Evolutionary conservation across 1,140 invertebrate genomes (phyloP).

Genomic region (Diabrotica virgifera): DNA sequence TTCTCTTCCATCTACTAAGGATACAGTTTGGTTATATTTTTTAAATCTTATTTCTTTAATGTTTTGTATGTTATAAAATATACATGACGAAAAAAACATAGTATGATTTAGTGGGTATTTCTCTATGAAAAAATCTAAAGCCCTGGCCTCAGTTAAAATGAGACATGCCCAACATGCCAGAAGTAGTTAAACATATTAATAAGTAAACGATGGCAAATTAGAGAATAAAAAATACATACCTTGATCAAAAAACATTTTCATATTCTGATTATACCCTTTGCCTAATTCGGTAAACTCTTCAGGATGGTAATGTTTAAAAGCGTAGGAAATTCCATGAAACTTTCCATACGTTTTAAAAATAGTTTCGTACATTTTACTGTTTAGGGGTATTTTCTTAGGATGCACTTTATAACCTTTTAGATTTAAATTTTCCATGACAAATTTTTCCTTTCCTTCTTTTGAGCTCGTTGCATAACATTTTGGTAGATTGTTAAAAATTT

Average conservation of each 20-base stretch:
- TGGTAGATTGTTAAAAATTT: constrained; percentile 27
- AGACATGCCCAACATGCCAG: too few relatives aligned
- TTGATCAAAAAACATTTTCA: not conserved
- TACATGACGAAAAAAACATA: too few relatives aligned
- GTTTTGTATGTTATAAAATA: too few relatives aligned
- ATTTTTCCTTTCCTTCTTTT: constrained; percentile 49
- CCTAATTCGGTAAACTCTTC: constrained; percentile 27
- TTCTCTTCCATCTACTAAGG: too few relatives aligned
- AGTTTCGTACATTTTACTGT: constrained; percentile 13
- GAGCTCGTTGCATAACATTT: constrained; percentile 24
- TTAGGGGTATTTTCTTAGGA: constrained; percentile 18
- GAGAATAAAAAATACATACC: not conserved
- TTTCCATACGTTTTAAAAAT: constrained; percentile 28
- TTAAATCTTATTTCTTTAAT: too few relatives aligned
- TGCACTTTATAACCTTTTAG: constrained; percentile 13
- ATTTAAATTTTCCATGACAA: constrained; percentile 46
- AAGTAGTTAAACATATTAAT: too few relatives aligned
- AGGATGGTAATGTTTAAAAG: constrained; percentile 46
- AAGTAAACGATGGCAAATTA: too few relatives aligned
- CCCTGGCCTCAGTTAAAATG: too few relatives aligned
- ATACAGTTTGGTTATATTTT: too few relatives aligned
- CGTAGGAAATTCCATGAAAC: constrained; percentile 44
- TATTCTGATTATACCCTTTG: not conserved
- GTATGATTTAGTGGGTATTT: too few relatives aligned
- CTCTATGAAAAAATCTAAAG: too few relatives aligned